Evolutionary conservation across 2,888 invertebrate species (phyloP).

Genomic region (Dolichomitus sp.): DNA sequence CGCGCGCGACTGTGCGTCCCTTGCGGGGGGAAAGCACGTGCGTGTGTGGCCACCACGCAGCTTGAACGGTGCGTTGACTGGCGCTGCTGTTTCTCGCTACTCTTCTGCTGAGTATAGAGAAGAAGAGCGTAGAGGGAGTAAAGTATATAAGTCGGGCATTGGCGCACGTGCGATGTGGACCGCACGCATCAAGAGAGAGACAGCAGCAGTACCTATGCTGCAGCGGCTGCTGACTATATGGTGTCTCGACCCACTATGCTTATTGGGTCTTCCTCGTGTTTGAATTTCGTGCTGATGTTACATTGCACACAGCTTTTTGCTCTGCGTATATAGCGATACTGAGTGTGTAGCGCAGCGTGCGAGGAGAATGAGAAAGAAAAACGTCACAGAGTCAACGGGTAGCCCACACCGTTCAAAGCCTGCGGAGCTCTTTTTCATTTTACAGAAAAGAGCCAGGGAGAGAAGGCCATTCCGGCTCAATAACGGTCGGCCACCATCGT

Average conservation of each 20-base stretch:
- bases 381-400: not conserved
- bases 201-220: not conserved
- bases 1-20: constrained; percentile 52
- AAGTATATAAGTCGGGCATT: constrained; percentile 40
- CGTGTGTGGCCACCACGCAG: constrained; percentile 55
- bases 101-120: not conserved
- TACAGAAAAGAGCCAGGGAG: constrained; percentile 53
- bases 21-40: constrained; percentile 56
- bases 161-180: constrained; percentile 58
- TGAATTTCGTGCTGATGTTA: constrained; percentile 46
- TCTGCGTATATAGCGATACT: constrained; percentile 1
- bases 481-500: constrained; percentile 65
- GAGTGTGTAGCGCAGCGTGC: not conserved
- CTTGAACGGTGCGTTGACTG: constrained; percentile 9
- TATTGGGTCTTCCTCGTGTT: constrained; percentile 43
- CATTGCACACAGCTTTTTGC: constrained; percentile 14
- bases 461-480: constrained; percentile 61
- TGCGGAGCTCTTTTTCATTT: constrained; percentile 52
- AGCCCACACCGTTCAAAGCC: constrained; percentile 34
- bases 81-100: constrained; percentile 26
- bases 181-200: constrained; percentile 41
- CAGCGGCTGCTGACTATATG: constrained; percentile 49
- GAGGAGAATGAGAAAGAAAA: not conserved
- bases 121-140: constrained; percentile 12
- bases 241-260: constrained; percentile 43